Percentiles rank a stretch among this genome's conserved stretches.
phyloP scores from a whole-genome alignment of 2,888 invertebrate genomes.

The Malthinus flaveolus region DNA sequence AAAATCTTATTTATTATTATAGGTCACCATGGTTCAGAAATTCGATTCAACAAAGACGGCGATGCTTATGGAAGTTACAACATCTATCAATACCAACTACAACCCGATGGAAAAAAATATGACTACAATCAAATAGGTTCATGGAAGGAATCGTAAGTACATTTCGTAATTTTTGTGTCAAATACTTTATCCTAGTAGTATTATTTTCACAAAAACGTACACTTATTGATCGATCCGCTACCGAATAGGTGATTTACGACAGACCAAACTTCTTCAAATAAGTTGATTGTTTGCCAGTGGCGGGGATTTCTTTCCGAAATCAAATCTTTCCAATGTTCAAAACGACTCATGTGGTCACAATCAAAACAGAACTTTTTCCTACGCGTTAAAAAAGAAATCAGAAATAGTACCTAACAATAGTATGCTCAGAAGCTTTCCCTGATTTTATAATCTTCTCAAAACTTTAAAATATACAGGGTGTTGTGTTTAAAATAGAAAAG shows the following conservation, averaged over 20 bases:
- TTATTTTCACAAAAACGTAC: background rate
- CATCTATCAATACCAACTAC: conserved; percentile 68
- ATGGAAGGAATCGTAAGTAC: conserved; percentile 61
- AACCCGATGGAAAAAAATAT: conserved; percentile 56
- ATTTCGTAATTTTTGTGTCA: conserved; percentile 3
- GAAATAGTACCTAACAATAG: too few species aligned
- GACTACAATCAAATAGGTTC: conserved; percentile 63
- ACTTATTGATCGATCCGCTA: background rate
- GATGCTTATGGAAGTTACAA: conserved; percentile 72
- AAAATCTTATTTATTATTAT: conserved; percentile 14
- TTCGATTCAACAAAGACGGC: conserved; percentile 65
- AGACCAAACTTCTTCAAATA: conserved; percentile 2
- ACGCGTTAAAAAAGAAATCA: too few species aligned
- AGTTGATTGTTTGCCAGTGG: background rate
- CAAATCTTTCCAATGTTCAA: too few species aligned
- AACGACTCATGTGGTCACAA: background rate
- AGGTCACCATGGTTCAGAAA: conserved; percentile 50
- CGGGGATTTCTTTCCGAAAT: too few species aligned
- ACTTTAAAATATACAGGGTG: too few species aligned
- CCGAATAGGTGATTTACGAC: conserved; percentile 3
- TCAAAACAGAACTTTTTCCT: too few species aligned
- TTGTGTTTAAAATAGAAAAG: too few species aligned
- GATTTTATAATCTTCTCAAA: too few species aligned
- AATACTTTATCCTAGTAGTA: background rate
- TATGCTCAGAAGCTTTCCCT: too few species aligned